These are phyloP conservation scores for Mnemiopsis leidyi DNA, from an alignment of 37 sponge, comb jelly and placozoan genomes.

Conservation along the genomic window DNA sequence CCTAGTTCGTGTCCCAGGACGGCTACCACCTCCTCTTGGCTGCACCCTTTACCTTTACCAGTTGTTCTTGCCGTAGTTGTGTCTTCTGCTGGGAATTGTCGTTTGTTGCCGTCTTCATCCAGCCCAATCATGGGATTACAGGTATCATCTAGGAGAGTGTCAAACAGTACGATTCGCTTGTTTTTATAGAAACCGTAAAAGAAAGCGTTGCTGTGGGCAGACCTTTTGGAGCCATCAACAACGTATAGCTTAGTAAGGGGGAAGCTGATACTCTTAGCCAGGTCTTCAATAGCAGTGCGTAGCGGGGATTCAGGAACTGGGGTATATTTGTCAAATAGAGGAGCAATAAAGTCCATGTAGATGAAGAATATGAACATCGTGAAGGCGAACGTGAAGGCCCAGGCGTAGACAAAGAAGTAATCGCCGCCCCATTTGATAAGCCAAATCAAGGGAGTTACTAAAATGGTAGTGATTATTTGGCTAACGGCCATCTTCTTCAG, in stretches of 20 bases:
- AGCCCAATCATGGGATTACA: constrained; percentile 47
- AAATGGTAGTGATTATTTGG: constrained; percentile 66
- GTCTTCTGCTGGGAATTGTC: neutral
- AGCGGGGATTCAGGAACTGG: constrained; percentile 86
- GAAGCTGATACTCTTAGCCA: constrained; percentile 76
- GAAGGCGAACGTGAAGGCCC: constrained; percentile 74
- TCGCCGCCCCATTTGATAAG: constrained; percentile 87
- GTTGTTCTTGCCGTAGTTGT: neutral
- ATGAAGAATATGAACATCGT: constrained; percentile 76
- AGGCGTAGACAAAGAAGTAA: constrained; percentile 93
- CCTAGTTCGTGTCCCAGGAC: constrained; percentile 96
- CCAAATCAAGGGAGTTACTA: constrained; percentile 69
- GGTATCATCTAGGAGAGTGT: constrained; percentile 80
- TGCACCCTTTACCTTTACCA: constrained; percentile 75
- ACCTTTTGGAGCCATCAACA: constrained; percentile 88
- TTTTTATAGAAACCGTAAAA: constrained; percentile 96
- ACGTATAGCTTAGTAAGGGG: constrained; percentile 88
- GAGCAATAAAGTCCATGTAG: constrained; percentile 94
- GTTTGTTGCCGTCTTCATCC: constrained; percentile 30
- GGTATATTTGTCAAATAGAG: constrained; percentile 90
- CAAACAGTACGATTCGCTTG: constrained; percentile 93
- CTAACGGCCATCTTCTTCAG: constrained; percentile 76
- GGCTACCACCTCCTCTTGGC: constrained; percentile 80
- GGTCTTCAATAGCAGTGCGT: constrained; percentile 73
- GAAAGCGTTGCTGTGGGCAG: constrained; percentile 97